phyloP scores from a whole-genome alignment of 2,113 vertebrate genomes.

The Eulemur macaco region DNA sequence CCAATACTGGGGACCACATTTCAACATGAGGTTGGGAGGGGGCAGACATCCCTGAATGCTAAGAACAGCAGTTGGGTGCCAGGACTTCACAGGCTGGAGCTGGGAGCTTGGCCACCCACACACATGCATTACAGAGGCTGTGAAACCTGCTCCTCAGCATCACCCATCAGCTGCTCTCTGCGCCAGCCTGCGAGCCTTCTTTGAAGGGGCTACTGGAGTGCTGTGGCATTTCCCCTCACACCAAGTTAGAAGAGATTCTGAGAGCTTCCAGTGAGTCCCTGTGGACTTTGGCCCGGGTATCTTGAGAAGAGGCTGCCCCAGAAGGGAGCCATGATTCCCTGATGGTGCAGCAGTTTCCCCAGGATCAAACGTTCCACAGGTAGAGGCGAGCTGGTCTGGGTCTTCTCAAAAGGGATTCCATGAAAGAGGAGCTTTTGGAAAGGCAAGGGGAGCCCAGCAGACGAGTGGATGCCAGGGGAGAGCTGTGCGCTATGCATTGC shows the following conservation, averaged over 20 bases:
- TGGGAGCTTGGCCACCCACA: neutral
- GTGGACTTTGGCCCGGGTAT: neutral
- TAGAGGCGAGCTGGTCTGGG: neutral
- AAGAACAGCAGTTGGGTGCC: neutral
- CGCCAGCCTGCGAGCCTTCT: neutral
- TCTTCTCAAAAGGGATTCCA: neutral
- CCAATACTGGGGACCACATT: too few species aligned
- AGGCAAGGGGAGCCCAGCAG: neutral
- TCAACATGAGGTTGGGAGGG: too few species aligned
- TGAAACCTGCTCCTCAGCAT: neutral
- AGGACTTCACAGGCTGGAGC: neutral
- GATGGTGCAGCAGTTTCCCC: neutral
- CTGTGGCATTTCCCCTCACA: neutral
- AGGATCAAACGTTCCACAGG: neutral
- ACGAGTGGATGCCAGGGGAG: neutral
- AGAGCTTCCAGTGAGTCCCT: neutral
- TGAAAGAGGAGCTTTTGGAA: neutral
- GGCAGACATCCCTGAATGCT: neutral
- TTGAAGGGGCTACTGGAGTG: neutral
- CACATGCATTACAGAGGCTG: neutral
- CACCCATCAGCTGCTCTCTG: neutral
- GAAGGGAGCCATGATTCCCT: neutral
- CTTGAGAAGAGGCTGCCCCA: neutral
- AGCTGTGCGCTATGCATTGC: neutral
- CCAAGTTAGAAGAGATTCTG: neutral